Evolutionary conservation across 2,888 invertebrate genomes (phyloP).

Genomic region (Cheilosia urbana): DNA sequence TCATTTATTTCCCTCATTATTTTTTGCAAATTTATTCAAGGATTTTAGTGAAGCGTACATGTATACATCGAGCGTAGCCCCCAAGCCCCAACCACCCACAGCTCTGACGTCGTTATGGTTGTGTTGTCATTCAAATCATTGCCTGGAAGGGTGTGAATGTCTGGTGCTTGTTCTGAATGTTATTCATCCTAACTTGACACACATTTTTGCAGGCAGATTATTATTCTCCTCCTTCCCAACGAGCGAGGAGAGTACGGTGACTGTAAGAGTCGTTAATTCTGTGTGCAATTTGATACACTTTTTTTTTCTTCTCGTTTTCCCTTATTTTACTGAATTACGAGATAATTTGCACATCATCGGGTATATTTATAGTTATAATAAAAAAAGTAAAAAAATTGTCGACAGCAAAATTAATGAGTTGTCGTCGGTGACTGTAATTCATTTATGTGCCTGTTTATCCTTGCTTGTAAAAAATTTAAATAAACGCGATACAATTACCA

Average conservation of each 20-base stretch:
- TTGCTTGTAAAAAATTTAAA: conserved; percentile 1
- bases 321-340: conserved; percentile 55
- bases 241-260: not conserved
- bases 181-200: conserved; percentile 74
- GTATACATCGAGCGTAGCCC: not conserved
- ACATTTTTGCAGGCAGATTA: conserved; percentile 53
- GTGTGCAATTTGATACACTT: conserved; percentile 26
- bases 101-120: conserved; percentile 20
- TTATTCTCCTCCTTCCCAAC: conserved; percentile 1
- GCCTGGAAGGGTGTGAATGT: conserved; percentile 68
- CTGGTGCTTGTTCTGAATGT: conserved; percentile 58
- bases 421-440: conserved; percentile 41
- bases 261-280: conserved; percentile 54
- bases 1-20: conserved; percentile 12
- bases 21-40: conserved; percentile 63
- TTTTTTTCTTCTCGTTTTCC: conserved; percentile 8
- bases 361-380: conserved; percentile 1
- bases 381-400: not conserved
- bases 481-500: no score
- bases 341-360: conserved; percentile 60
- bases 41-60: conserved; percentile 34
- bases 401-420: conserved; percentile 58
- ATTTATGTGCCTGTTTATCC: conserved; percentile 23
- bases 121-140: conserved; percentile 68
- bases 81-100: conserved; percentile 26